phyloP scores from a whole-genome alignment of 2,113 vertebrate genomes.

The Chloropsis cyanopogon region DNA sequence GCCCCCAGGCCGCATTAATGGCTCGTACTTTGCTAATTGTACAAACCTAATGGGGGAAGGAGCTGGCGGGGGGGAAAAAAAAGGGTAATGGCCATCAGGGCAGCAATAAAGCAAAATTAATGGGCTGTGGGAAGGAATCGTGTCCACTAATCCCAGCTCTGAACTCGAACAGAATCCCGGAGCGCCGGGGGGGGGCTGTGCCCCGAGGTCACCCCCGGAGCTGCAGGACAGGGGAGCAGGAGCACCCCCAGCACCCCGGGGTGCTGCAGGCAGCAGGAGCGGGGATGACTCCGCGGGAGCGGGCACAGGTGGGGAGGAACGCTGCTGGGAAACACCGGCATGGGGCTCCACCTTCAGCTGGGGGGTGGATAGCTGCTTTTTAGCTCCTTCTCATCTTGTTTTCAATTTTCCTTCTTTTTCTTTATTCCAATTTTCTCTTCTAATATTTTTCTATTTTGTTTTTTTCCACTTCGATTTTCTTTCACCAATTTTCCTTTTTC shows the following conservation, averaged over 20 bases:
- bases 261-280: rapidly evolving
- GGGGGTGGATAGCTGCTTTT: rapidly evolving
- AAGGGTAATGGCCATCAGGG: conserved; percentile 78
- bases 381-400: rapidly evolving
- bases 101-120: conserved; percentile 83
- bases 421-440: not conserved
- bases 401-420: not conserved
- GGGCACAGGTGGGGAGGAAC: not conserved
- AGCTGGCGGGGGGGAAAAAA: conserved; percentile 22
- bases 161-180: conserved; percentile 74
- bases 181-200: conserved; percentile 5
- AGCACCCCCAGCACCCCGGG: not conserved
- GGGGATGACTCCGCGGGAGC: rapidly evolving
- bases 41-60: conserved; percentile 79
- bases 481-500: no score
- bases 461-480: not conserved
- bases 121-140: conserved; percentile 78
- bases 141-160: conserved; percentile 77
- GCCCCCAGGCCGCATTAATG: not conserved
- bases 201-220: conserved; percentile 42
- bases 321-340: rapidly evolving
- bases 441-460: not conserved
- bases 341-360: not conserved
- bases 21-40: conserved; percentile 73
- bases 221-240: not conserved